Evolutionary conservation across 2,797 vertebrate genomes (phyloP).

Genomic region (Psittacula derbiana): DNA sequence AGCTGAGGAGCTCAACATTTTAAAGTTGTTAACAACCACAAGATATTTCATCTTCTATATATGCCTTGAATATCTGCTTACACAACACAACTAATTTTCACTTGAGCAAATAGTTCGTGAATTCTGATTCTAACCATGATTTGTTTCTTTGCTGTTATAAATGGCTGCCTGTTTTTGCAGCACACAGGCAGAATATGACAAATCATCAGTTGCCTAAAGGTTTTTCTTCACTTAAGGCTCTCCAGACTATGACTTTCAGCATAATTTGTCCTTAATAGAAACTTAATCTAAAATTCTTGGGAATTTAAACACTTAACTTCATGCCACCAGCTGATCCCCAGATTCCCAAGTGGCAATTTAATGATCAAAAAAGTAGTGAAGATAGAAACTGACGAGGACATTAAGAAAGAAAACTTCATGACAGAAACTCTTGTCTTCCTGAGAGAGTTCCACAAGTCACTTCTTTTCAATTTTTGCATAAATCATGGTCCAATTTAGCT

Average conservation of each 20-base stretch:
- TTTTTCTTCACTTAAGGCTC: constrained; percentile 54
- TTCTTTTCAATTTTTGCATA: constrained; percentile 57
- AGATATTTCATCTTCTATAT: not conserved
- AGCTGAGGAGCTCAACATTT: not conserved
- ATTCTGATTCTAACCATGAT: constrained; percentile 44
- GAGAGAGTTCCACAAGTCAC: constrained; percentile 38
- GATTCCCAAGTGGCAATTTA: constrained; percentile 41
- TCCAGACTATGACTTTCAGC: constrained; percentile 49
- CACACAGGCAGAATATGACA: constrained; percentile 1
- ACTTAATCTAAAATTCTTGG: constrained; percentile 44
- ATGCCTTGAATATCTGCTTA: not conserved
- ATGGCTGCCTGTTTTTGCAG: not conserved
- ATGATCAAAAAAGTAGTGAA: constrained; percentile 14
- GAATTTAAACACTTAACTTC: constrained; percentile 45
- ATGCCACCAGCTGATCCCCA: constrained; percentile 26
- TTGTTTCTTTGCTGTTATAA: constrained; percentile 47
- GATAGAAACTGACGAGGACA: constrained; percentile 8
- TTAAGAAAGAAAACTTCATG: constrained; percentile 1
- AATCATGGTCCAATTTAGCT: constrained; percentile 64
- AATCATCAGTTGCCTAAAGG: constrained; percentile 48
- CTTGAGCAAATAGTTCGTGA: constrained; percentile 43
- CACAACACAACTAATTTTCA: constrained; percentile 27
- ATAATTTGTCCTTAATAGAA: constrained; percentile 62
- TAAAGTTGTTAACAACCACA: not conserved
- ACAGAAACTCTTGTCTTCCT: constrained; percentile 26